Percentiles rank a stretch among this genome's conserved stretches.
These are phyloP conservation scores for Athripsodes cinereus DNA, from an alignment of 2,888 invertebrate species.

Conservation along the genomic window DNA sequence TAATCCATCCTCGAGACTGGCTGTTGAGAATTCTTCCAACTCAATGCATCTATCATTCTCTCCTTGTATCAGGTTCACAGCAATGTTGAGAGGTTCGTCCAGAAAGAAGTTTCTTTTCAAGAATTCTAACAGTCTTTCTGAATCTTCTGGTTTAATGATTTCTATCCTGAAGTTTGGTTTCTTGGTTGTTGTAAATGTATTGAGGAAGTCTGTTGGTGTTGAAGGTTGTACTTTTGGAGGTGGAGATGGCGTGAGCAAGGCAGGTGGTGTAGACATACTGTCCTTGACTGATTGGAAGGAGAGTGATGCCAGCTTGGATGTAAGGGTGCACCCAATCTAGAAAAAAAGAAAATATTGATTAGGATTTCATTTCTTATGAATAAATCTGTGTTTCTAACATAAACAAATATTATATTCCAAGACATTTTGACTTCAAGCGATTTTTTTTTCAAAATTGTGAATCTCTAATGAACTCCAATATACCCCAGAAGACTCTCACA, in stretches of 20 bases:
- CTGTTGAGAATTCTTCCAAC: slow-evolving; percentile 56
- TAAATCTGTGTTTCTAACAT: no score
- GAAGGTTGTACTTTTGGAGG: background rate
- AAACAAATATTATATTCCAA: no score
- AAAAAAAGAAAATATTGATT: background rate
- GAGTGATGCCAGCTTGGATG: slow-evolving; percentile 14
- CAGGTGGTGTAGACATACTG: slow-evolving; percentile 23
- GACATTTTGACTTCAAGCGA: no score
- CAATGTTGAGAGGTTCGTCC: slow-evolving; percentile 56
- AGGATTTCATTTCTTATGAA: no score
- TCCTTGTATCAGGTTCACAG: slow-evolving; percentile 43
- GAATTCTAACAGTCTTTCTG: slow-evolving; percentile 15
- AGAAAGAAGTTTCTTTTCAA: slow-evolving; percentile 42
- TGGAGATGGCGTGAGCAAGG: slow-evolving; percentile 18
- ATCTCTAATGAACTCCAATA: no score
- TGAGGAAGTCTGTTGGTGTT: slow-evolving; percentile 4
- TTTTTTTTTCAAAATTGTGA: no score
- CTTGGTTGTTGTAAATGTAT: background rate
- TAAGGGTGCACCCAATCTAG: slow-evolving; percentile 19
- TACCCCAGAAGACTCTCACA: no score
- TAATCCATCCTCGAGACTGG: slow-evolving; percentile 51
- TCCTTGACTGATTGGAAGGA: slow-evolving; percentile 10
- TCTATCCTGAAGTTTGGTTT: slow-evolving; percentile 9
- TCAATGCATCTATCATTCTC: slow-evolving; percentile 45
- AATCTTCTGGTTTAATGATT: slow-evolving; percentile 10